phyloP scores from a whole-genome alignment of 2,888 invertebrate genomes.

The Dolichomitus sp. region DNA sequence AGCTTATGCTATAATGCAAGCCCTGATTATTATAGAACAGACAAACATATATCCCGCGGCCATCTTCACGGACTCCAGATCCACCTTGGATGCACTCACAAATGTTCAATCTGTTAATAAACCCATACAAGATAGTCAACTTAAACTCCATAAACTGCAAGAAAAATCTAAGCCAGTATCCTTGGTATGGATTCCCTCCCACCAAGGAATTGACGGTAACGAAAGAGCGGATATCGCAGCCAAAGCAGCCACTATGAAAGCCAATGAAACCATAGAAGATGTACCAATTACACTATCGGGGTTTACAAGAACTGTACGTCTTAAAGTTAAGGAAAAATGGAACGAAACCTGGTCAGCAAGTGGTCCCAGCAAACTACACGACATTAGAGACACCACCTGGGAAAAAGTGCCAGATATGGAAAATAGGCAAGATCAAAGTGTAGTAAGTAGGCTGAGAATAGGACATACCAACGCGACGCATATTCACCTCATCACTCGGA shows the following conservation, averaged over 20 bases:
- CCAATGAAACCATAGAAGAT: no score
- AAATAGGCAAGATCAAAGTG: slow-evolving; percentile 1
- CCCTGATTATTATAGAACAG: slow-evolving; percentile 24
- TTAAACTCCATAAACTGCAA: background rate
- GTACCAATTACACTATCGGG: no score
- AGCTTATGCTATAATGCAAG: slow-evolving; percentile 35
- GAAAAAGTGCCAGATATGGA: background rate
- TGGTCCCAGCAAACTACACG: slow-evolving; percentile 7
- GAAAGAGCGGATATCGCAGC: no score
- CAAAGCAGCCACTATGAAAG: no score
- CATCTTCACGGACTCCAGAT: slow-evolving; percentile 20
- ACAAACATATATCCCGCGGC: slow-evolving; percentile 7
- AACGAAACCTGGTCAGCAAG: background rate
- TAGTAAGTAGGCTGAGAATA: background rate
- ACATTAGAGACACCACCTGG: slow-evolving; percentile 1
- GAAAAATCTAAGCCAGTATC: background rate
- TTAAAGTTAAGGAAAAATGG: background rate
- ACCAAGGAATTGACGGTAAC: no score
- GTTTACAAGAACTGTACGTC: background rate
- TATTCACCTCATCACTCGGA: slow-evolving; percentile 2
- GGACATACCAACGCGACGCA: background rate
- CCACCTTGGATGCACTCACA: slow-evolving; percentile 9
- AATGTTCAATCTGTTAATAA: slow-evolving; percentile 8
- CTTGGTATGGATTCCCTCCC: background rate
- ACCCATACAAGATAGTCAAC: slow-evolving; percentile 7